phyloP scores from a whole-genome alignment of 2,888 invertebrate species.

The Aleiodes testaceus region DNA sequence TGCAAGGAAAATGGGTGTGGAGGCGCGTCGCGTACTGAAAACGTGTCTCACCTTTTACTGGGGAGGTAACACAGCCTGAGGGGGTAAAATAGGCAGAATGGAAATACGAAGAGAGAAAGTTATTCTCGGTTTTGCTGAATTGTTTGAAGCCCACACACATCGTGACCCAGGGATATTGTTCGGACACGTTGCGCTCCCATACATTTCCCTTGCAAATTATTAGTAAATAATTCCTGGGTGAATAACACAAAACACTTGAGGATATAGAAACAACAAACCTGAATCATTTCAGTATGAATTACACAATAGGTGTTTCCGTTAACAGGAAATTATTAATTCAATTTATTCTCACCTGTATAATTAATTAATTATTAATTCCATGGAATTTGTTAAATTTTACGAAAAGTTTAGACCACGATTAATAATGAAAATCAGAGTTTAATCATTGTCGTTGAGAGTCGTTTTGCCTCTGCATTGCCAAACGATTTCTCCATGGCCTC shows the following conservation, averaged over 20 bases:
- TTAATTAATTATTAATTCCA: no score
- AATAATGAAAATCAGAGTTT: slow-evolving; percentile 15
- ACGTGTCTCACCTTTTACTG: slow-evolving; percentile 43
- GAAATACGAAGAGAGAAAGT: background rate
- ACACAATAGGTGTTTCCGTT: no score
- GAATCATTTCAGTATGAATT: slow-evolving; percentile 4
- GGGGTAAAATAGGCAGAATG: background rate
- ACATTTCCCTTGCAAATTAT: slow-evolving; percentile 50
- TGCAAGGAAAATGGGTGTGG: slow-evolving; percentile 20
- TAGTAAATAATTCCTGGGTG: slow-evolving; percentile 38
- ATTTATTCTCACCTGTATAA: no score
- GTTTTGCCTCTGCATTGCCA: no score
- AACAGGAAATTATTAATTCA: no score
- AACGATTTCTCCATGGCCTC: no score
- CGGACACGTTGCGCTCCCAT: slow-evolving; percentile 30
- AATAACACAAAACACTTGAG: background rate
- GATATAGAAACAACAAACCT: background rate
- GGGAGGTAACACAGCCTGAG: background rate
- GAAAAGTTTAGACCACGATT: slow-evolving; percentile 19
- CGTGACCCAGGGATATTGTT: slow-evolving; percentile 42
- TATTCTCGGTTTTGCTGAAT: background rate
- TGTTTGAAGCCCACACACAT: background rate
- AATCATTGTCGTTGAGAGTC: slow-evolving; percentile 25
- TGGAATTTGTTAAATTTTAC: background rate
- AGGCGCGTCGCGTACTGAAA: slow-evolving; percentile 41